Evolutionary conservation across 2,113 vertebrate species (phyloP).

Genomic region (Cochlearius cochlearius): DNA sequence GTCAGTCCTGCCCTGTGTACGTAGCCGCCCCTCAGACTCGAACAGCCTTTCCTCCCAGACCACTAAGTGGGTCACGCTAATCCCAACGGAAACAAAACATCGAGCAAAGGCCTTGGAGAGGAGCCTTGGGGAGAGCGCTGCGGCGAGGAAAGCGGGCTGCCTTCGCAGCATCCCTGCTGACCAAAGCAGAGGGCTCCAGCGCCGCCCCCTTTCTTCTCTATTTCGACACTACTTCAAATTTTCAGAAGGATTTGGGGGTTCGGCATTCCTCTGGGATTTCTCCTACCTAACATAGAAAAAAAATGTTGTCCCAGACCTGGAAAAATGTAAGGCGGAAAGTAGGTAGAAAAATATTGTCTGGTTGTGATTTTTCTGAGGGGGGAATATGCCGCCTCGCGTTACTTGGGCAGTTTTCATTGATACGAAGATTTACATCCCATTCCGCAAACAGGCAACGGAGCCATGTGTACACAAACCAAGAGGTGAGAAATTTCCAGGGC

Average conservation of each 20-base stretch:
- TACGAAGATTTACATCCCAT: neutral
- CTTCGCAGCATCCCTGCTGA: neutral
- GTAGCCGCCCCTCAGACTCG: neutral
- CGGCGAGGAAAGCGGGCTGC: neutral
- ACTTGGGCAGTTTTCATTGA: neutral
- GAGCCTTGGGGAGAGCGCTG: rapidly evolving
- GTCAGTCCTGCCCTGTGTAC: neutral
- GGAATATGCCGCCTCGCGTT: rapidly evolving
- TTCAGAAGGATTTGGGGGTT: neutral
- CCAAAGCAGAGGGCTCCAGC: neutral
- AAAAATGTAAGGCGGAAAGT: neutral
- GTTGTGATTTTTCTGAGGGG: neutral
- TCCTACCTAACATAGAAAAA: neutral
- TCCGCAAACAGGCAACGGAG: neutral
- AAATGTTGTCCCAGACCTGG: neutral
- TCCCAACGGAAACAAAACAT: neutral
- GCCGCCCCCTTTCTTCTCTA: rapidly evolving
- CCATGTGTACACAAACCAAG: neutral
- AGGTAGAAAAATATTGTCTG: neutral
- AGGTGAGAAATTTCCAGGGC: neutral
- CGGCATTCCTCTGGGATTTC: neutral
- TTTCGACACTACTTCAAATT: neutral
- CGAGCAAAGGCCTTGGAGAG: neutral
- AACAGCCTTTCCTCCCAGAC: neutral
- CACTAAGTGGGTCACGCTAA: neutral